Base-by-base conservation (phyloP, 2,797 vertebrate genomes). In the Melanogrammus aeglefinus region DNA sequence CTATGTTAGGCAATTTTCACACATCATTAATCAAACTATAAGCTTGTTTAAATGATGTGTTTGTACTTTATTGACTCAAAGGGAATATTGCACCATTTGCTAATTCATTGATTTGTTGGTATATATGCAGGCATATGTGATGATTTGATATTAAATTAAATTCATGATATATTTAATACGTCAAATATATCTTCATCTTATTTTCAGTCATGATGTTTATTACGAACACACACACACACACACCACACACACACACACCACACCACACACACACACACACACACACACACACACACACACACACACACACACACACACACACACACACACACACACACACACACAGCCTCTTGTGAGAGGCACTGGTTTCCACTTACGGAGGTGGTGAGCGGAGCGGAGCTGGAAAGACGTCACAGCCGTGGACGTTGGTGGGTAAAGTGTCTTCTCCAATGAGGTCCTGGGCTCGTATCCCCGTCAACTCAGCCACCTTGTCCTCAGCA, bases 381-480 rank as follows among this genome's bases (percentile, higher is more conserved):
- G 88, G 75, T 99, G 96, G 84, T 99, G 97, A 0, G 97, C 95
- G 0, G 95, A 97, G 86, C 96, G 93, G 72, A 99, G 93, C 83
- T 97, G 96, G 90, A 98, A n/a, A 97, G 35, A 95, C 88, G 0
- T 99, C 97, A 3, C 96, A 97, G 86, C 95, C 94, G 0, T 99
- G 97, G 57, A 98, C 96, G 0, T 97, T n/a, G 96, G 77, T 98
- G 97, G n/a, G 87, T 99, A 98, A 1, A 99, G 94, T 0, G 97
- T 99, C 93, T 98, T 98, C 89, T 99, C n/a, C 97, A 33, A 99
- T 97, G 86, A 99, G 91, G 85, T 99, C 97, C 93, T 98, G 97
- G 97, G 97, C 85, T 98, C 97, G 0, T 96, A 96, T 35, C 97
- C n/a, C 97, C 0, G 97, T 99, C 87, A 99, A 90, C 89, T 97